Evolutionary conservation across 1,140 invertebrate species (phyloP), one percentile per base, ranked within the genome.

Genomic region (Aphidius ervi): DNA sequence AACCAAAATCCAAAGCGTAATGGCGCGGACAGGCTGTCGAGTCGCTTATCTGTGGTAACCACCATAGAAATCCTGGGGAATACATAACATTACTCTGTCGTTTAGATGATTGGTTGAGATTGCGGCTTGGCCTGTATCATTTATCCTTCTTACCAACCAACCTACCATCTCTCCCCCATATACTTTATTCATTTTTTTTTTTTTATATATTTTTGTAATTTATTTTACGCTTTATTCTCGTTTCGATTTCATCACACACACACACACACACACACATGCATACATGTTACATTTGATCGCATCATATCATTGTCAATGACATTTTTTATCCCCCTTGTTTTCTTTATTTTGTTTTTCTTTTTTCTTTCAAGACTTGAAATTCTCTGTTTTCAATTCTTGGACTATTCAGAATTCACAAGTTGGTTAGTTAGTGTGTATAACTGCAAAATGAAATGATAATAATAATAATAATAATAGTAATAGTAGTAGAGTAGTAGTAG

Each of bases 21-120:
- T 71, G 68, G 65, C 64, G 67, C 64, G 68, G 68, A 73, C 69
- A 69, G 66, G 59, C 67, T 70, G 68, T 67, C 63, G 69, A 65
- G 66, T 61, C 63, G 65, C 68, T 74, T 73, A 72, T 73, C 69
- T 71, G 63, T 46, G 65, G 41, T 47, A n/a, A 64, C 65, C 58
- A 64, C 66, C 62, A 66, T 62, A 63, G 65, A 68, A 71, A 68
- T 66, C 48, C 65, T 63, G 59, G 63, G 67, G 67, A 71, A 74
- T 74, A 74, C 69, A 73, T 74, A 70, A 70, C 70, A 65, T 62
- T 62, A 72, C 67, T 69, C 68, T 23, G 65, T 68, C 73, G 70
- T 75, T 74, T 73, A 74, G 73, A 77, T 75, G 66, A 75, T 73
- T 73, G 71, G 65, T 55, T 49, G 59, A 75, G 75, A 77, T 77